phyloP scores from a whole-genome alignment of 2,797 vertebrate genomes.

The Decapterus maruadsi region DNA sequence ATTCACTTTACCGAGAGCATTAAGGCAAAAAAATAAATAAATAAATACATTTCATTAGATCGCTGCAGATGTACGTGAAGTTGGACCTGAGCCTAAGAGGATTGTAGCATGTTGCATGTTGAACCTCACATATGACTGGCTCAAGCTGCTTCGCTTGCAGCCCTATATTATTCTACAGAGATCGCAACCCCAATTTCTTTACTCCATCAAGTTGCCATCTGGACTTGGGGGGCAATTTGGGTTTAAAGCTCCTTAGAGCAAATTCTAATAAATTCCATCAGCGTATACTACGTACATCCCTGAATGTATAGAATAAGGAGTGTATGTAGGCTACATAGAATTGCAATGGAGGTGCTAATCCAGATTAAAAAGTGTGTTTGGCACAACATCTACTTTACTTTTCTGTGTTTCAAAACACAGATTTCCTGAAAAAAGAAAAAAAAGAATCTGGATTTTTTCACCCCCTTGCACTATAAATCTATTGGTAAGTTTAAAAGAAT shows the following conservation, averaged over 20 bases:
- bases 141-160: conserved; percentile 45
- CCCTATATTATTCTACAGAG: conserved; percentile 34
- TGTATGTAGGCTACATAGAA: background rate
- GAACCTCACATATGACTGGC: conserved; percentile 31
- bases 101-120: conserved; percentile 52
- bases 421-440: background rate
- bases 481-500: no score
- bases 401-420: background rate
- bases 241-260: conserved; percentile 53
- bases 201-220: conserved; percentile 62
- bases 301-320: conserved; percentile 29
- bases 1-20: conserved; percentile 56
- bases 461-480: no score
- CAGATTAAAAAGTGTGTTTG: conserved; percentile 44
- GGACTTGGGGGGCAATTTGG: conserved; percentile 47
- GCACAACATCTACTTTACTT: conserved; percentile 15
- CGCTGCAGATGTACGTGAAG: conserved; percentile 58
- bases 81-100: conserved; percentile 75
- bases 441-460: no score
- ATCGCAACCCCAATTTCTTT: conserved; percentile 53
- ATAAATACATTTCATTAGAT: conserved; percentile 65
- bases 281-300: conserved; percentile 1
- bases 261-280: conserved; percentile 42
- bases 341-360: conserved; percentile 35
- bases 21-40: conserved; percentile 26